Percentiles rank a stretch among this genome's conserved stretches.
Conservation (phyloP, 2,113 vertebrate species). For the Crypturellus undulatus region DNA sequence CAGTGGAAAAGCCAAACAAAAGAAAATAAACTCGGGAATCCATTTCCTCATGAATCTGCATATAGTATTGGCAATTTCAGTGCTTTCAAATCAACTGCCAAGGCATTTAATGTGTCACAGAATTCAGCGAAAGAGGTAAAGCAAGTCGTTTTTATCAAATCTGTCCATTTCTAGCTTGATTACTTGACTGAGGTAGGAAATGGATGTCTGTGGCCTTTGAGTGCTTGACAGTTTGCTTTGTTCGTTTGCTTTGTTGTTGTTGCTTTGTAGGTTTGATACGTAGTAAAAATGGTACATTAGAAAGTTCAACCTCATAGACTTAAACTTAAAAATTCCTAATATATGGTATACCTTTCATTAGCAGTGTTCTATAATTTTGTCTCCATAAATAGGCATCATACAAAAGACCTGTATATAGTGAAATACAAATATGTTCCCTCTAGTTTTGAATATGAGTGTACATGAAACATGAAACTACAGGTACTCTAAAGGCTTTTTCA, state of each 20-base stretch:
- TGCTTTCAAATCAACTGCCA: conserved; percentile 76
- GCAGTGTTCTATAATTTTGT: not conserved
- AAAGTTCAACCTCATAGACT: not conserved
- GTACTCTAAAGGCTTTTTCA: not conserved
- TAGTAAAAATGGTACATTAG: not conserved
- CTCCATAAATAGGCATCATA: not conserved
- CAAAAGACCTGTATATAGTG: not conserved
- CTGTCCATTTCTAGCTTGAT: not conserved
- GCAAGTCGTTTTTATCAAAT: not conserved
- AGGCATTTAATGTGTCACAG: conserved; percentile 67
- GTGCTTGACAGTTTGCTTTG: not conserved
- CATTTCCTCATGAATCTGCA: conserved; percentile 71
- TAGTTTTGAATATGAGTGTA: not conserved
- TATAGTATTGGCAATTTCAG: conserved; percentile 74
- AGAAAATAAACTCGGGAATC: conserved; percentile 77
- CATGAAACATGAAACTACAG: not conserved
- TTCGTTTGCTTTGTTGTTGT: not conserved
- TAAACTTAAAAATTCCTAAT: not conserved
- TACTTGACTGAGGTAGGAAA: not conserved
- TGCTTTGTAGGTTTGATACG: not conserved
- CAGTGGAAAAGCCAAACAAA: conserved; percentile 82
- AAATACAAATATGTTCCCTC: not conserved
- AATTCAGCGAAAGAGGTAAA: conserved; percentile 79
- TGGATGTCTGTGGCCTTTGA: not conserved
- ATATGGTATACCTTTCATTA: not conserved